phyloP scores from a whole-genome alignment of 2,113 vertebrate genomes.

The Cheilinus undulatus region DNA sequence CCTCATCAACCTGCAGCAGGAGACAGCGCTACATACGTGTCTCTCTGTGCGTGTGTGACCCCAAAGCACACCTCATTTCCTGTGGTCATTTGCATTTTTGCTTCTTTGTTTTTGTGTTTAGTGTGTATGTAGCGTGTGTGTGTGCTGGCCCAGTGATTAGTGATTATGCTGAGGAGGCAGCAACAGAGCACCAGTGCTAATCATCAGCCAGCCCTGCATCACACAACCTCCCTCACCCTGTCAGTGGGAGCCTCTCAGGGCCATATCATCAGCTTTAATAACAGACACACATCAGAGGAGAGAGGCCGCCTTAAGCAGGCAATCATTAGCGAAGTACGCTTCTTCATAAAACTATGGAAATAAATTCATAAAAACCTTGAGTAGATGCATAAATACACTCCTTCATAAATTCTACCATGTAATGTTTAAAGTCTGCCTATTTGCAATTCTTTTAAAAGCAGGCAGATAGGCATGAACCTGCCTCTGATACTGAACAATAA shows the following conservation, averaged over 20 bases:
- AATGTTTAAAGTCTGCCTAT: neutral
- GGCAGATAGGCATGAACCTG: neutral
- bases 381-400: conserved; percentile 7
- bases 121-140: conserved; percentile 28
- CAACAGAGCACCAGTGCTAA: conserved; percentile 74
- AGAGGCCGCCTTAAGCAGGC: conserved; percentile 16
- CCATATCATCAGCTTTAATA: conserved; percentile 72
- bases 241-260: conserved; percentile 60
- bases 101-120: conserved; percentile 34
- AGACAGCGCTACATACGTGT: conserved; percentile 26
- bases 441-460: neutral
- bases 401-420: neutral
- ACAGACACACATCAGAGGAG: conserved; percentile 62
- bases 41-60: conserved; percentile 28
- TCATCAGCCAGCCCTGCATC: conserved; percentile 63
- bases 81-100: conserved; percentile 62
- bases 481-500: neutral
- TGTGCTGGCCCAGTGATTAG: conserved; percentile 73
- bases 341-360: conserved; percentile 39
- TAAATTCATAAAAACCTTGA: conserved; percentile 23
- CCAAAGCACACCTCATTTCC: conserved; percentile 52
- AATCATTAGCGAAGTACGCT: conserved; percentile 39
- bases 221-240: conserved; percentile 59
- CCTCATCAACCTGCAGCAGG: conserved; percentile 63
- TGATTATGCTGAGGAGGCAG: conserved; percentile 79